phyloP scores from a whole-genome alignment of 2,888 invertebrate genomes.

The Osmoderma eremita region DNA sequence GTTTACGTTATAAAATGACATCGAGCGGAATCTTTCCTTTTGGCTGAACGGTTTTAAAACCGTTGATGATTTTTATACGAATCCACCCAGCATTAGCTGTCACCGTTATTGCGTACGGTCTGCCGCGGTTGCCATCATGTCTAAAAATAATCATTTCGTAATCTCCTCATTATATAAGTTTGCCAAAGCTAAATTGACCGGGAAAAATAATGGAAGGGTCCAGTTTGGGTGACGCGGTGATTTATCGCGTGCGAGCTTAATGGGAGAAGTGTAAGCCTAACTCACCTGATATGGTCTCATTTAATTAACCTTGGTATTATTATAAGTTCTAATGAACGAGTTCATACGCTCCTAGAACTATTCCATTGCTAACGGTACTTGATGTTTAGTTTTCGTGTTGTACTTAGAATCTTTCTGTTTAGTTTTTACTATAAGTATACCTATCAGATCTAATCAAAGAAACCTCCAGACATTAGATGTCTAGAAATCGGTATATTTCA shows the following conservation, averaged over 20 bases:
- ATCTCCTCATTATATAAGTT: slow-evolving; percentile 2
- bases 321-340: background rate
- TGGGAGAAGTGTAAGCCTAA: background rate
- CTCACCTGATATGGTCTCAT: background rate
- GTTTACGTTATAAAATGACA: slow-evolving; percentile 31
- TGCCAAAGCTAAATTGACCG: background rate
- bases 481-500: too few relatives aligned
- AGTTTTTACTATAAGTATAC: too few relatives aligned
- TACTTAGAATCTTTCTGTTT: too few relatives aligned
- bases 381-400: too few relatives aligned
- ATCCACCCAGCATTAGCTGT: background rate
- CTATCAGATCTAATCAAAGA: too few relatives aligned
- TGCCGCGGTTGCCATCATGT: background rate
- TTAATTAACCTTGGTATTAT: slow-evolving; percentile 5
- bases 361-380: too few relatives aligned
- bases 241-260: background rate
- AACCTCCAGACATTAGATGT: too few relatives aligned
- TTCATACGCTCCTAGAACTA: too few relatives aligned
- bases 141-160: slow-evolving; percentile 20
- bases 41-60: background rate
- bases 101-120: background rate
- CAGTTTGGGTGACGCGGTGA: background rate
- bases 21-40: slow-evolving; percentile 12
- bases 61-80: too few relatives aligned
- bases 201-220: slow-evolving; percentile 2